A percentile compares a stretch with the other conserved stretches of the same genome.
phyloP scores from a whole-genome alignment of 2,113 vertebrate species.

The Procapra przewalskii region DNA sequence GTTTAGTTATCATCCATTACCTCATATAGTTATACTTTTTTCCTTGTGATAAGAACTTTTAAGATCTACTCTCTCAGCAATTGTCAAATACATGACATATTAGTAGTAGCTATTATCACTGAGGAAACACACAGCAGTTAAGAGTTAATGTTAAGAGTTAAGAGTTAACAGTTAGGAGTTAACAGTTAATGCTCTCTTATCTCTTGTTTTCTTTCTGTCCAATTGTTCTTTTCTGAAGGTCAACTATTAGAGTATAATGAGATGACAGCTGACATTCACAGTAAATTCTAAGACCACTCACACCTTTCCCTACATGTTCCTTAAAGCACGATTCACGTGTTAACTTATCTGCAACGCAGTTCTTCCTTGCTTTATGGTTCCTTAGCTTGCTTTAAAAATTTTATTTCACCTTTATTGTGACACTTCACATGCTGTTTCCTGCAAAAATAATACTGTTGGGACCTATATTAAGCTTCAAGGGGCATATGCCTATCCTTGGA shows the following conservation, averaged over 20 bases:
- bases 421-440: not conserved
- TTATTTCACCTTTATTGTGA: slow-evolving; percentile 29
- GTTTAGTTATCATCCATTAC: not conserved
- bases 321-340: not conserved
- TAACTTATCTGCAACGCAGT: not conserved
- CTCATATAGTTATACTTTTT: not conserved
- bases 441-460: not conserved
- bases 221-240: not conserved
- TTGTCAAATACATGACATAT: not conserved
- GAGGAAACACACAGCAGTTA: not conserved
- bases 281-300: not conserved
- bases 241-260: not conserved
- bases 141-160: too few species aligned
- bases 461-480: not conserved
- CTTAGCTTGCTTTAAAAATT: not conserved
- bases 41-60: not conserved
- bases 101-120: not conserved
- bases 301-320: not conserved
- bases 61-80: not conserved
- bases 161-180: too few species aligned
- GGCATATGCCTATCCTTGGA: not conserved
- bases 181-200: not conserved
- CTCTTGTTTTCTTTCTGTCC: not conserved
- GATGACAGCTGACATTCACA: not conserved
- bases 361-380: not conserved